A percentile compares a stretch with the other conserved stretches of the same genome.
These are phyloP conservation scores for Epinotia nisella DNA, from an alignment of 2,888 invertebrate genomes.

Conservation along the genomic window DNA sequence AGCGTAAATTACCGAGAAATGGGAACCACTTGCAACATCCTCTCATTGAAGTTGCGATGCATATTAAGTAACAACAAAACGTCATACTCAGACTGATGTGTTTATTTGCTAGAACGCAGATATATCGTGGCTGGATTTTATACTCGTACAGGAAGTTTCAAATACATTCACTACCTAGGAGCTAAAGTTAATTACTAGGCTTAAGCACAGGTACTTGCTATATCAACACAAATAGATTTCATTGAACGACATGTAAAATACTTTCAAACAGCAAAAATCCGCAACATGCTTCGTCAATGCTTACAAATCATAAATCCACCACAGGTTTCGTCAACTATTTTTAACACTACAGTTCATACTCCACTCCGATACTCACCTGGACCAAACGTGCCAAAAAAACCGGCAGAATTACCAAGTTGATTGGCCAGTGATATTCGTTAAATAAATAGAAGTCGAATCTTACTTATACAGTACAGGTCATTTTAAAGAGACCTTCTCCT, in stretches of 20 bases:
- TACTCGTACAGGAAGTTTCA: background rate
- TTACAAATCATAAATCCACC: too few species aligned
- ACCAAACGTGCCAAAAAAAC: too few species aligned
- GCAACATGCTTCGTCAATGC: too few species aligned
- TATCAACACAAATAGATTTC: background rate
- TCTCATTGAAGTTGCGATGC: background rate
- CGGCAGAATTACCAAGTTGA: too few species aligned
- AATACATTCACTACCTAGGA: background rate
- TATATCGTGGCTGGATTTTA: background rate
- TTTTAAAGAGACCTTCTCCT: background rate
- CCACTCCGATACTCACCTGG: too few species aligned
- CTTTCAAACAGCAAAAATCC: too few species aligned
- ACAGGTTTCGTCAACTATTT: too few species aligned
- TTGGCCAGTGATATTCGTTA: too few species aligned
- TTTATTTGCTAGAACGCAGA: constrained; percentile 6
- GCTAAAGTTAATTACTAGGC: background rate
- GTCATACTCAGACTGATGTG: background rate
- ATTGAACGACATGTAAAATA: too few species aligned
- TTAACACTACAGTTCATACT: too few species aligned
- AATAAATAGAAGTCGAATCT: background rate
- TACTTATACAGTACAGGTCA: background rate
- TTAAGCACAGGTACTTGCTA: background rate
- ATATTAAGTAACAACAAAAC: background rate
- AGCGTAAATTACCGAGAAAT: background rate
- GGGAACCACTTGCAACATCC: background rate